Evolutionary conservation across 2,888 invertebrate species (phyloP), one percentile per base, ranked within the genome.

Genomic region (Tinea trinotella): DNA sequence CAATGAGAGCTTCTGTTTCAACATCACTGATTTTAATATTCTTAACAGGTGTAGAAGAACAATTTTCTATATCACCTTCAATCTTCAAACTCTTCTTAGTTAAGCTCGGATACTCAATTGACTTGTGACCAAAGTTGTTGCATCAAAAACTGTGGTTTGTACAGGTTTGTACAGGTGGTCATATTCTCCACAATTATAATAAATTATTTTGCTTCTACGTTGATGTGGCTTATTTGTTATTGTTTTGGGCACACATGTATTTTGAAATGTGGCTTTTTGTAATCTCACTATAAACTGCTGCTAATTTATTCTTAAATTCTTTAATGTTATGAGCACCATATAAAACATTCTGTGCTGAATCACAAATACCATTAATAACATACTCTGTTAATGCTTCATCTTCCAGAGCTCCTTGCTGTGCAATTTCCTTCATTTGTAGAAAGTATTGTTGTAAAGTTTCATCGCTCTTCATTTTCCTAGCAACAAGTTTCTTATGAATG

Each of bases 391-490:
- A 40, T 2, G 62, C 63, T 52, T 58, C 65, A 22, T 63, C 62
- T 58, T 74, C 71, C 19, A 74, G 59, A 2, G 59, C 59, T 1
- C 62, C 71, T 50, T 68, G 63, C 5, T 62, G 58, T 15, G 67
- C 72, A n/a, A 73, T 56, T 58, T 76, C 71, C 56, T 65, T 66
- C 70, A 74, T 76, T 9, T 12, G 53, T 3, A 71, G 56, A 12
- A 68, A 64, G 57, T 73, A 77, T 54, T 75, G 68, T 56, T 68
- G 68, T 6, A 63, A 60, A 1, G 65, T 65, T 57, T 75, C 71
- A 10, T 64, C 61, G 13, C 56, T 59, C 13, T 62, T 59, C 59
- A 68, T 74, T 35, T 63, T 69, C n/a, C 65, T 54, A 10, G 58
- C 52, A 19, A 58, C 56, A 10, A 48, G 15, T 17, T 18, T 48